Evolutionary conservation across 1,140 invertebrate species (phyloP).

Genomic region (Calliphora vicina): DNA sequence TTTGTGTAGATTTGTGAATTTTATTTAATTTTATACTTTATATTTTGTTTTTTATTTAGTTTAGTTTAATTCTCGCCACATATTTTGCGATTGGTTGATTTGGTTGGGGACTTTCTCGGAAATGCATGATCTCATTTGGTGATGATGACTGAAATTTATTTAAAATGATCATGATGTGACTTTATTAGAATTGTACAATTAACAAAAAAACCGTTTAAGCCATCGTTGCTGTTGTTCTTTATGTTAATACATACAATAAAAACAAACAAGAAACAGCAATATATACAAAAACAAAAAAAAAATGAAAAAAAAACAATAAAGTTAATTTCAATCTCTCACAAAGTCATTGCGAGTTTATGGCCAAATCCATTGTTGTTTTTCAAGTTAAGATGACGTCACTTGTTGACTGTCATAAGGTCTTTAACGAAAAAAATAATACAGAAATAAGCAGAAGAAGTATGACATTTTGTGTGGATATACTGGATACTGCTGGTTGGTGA

Average conservation of each 20-base stretch:
- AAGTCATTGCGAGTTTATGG: background rate
- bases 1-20: no score
- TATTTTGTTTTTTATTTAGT: no score
- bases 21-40: no score
- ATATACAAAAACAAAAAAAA: background rate
- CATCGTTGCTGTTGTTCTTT: background rate
- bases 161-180: background rate
- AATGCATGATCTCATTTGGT: slow-evolving; percentile 16
- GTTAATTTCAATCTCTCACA: background rate
- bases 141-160: slow-evolving; percentile 1
- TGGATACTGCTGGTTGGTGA: background rate
- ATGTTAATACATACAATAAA: no score
- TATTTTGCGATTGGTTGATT: no score
- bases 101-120: background rate
- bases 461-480: background rate
- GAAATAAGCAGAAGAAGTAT: background rate
- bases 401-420: background rate
- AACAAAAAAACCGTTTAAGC: background rate
- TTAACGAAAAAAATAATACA: background rate
- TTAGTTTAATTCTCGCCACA: no score
- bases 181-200: background rate
- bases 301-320: background rate
- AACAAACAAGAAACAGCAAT: no score
- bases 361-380: background rate
- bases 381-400: slow-evolving; percentile 20